Percentiles rank a stretch among this genome's conserved stretches.
Evolutionary conservation across 2,113 vertebrate genomes (phyloP).

Genomic region (Platycercus adscitus): DNA sequence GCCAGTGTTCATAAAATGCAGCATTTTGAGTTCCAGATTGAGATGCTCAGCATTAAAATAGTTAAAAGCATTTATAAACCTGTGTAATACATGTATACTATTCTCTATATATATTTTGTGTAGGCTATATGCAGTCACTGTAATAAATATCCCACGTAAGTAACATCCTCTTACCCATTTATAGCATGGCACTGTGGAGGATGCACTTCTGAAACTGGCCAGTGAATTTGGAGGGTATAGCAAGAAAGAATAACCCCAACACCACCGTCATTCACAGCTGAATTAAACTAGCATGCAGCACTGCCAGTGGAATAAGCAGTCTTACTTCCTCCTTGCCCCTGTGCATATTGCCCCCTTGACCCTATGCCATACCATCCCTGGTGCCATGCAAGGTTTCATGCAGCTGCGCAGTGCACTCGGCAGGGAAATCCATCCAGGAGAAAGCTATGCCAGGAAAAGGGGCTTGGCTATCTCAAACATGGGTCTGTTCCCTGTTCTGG

Average conservation of each 20-base stretch:
- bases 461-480: background rate
- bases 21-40: background rate
- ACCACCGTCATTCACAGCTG: background rate
- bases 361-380: background rate
- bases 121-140: background rate
- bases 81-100: background rate
- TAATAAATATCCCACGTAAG: background rate
- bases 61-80: background rate
- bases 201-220: background rate
- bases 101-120: background rate
- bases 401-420: rapidly evolving
- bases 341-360: rapidly evolving
- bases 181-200: background rate
- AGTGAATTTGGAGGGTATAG: background rate
- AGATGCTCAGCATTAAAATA: background rate
- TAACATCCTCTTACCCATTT: background rate
- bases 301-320: background rate
- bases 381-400: background rate
- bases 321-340: background rate
- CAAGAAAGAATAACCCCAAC: background rate
- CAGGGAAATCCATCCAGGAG: background rate
- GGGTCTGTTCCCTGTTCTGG: background rate
- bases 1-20: background rate
- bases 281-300: background rate
- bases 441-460: background rate